Evolutionary conservation across 2,113 vertebrate genomes (phyloP).

Genomic region (Rhea americana): DNA sequence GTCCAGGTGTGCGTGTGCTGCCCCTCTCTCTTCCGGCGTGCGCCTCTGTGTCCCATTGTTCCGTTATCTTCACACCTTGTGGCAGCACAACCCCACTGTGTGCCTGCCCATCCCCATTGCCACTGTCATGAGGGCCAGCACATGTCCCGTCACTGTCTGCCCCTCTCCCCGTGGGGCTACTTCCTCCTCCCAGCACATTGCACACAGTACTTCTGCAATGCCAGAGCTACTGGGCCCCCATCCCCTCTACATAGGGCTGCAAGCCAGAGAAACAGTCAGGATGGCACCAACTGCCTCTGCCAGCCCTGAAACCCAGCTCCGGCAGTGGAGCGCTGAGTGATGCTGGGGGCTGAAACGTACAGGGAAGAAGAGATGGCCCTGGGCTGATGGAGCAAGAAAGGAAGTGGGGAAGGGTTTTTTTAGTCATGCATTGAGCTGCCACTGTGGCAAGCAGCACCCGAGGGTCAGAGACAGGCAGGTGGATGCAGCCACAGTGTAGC

Average conservation of each 20-base stretch:
- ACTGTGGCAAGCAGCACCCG: neutral
- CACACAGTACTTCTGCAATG: neutral
- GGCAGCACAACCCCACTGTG: neutral
- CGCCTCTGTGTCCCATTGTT: slow-evolving; percentile 31
- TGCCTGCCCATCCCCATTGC: neutral
- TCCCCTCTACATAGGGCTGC: no score
- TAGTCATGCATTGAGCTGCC: neutral
- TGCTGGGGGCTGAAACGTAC: neutral
- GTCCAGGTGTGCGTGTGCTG: neutral
- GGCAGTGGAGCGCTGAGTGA: no score
- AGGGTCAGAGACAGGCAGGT: neutral
- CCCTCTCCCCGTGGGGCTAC: slow-evolving; percentile 16
- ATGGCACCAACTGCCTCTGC: no score
- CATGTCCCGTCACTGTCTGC: slow-evolving; percentile 61
- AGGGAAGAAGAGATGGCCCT: neutral
- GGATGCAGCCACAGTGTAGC: no score
- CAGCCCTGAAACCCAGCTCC: no score
- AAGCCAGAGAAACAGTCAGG: no score
- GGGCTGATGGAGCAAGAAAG: neutral
- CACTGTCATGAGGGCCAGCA: slow-evolving; percentile 38
- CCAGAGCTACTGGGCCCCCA: neutral
- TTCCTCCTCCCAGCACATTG: neutral
- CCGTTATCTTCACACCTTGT: neutral
- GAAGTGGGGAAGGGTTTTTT: no score
- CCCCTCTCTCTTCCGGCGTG: neutral